These are phyloP conservation scores for Hesperophylax magnus DNA, from an alignment of 1,140 invertebrate genomes.

Conservation along the genomic window DNA sequence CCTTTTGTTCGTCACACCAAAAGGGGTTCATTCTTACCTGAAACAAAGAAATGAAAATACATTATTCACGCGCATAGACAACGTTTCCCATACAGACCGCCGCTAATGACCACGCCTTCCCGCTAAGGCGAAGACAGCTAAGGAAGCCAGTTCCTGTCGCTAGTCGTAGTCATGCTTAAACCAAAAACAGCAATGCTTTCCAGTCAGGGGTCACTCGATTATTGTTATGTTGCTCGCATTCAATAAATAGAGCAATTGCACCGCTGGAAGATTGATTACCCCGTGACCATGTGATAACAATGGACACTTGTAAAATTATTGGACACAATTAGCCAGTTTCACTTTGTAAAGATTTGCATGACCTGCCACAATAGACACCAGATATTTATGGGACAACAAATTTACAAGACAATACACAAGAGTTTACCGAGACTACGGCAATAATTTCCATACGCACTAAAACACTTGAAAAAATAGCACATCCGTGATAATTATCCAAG, in stretches of 20 bases:
- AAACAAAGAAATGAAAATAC: constrained; percentile 45
- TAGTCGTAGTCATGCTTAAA: neutral
- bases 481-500: constrained; percentile 4
- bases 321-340: constrained; percentile 17
- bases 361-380: neutral
- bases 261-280: neutral
- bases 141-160: neutral
- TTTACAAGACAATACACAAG: neutral
- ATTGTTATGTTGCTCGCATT: neutral
- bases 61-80: constrained; percentile 28
- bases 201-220: constrained; percentile 12
- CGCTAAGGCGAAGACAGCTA: constrained; percentile 6
- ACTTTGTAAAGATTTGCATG: constrained; percentile 5
- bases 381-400: constrained; percentile 1
- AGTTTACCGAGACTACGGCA: neutral
- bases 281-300: constrained; percentile 4
- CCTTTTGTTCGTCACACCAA: constrained; percentile 19
- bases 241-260: neutral
- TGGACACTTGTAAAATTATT: constrained; percentile 23
- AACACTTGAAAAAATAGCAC: neutral
- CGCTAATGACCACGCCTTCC: constrained; percentile 10
- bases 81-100: constrained; percentile 27
- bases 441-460: neutral
- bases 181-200: constrained; percentile 5
- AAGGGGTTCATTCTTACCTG: constrained; percentile 40